These are phyloP conservation scores for Mactromeris polynyma DNA, from an alignment of 2,888 invertebrate genomes.

Conservation along the genomic window DNA sequence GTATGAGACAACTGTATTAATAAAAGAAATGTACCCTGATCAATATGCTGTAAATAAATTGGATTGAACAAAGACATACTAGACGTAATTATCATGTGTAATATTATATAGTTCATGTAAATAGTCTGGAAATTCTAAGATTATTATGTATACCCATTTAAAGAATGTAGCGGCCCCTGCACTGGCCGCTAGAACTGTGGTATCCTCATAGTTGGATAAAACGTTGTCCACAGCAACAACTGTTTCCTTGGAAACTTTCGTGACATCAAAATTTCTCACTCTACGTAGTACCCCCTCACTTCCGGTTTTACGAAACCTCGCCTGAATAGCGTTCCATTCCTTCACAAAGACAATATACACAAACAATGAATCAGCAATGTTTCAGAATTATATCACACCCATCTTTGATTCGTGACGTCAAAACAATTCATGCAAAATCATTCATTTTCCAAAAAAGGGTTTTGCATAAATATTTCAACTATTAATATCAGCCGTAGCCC, in stretches of 20 bases:
- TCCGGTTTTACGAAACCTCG: conserved; percentile 39
- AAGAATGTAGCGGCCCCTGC: conserved; percentile 63
- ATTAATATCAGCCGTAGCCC: no score
- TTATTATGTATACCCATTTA: conserved; percentile 56
- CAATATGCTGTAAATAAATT: no score
- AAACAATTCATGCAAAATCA: no score
- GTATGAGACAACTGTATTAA: no score
- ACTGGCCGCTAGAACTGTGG: conserved; percentile 47
- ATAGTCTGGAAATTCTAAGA: no score
- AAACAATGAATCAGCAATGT: no score
- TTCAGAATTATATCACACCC: no score
- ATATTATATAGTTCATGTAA: no score
- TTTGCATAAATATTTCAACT: not conserved
- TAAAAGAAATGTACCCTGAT: no score
- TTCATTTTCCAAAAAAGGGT: not conserved
- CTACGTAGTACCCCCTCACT: conserved; percentile 51
- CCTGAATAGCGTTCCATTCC: conserved; percentile 57
- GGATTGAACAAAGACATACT: no score
- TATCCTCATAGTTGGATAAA: conserved; percentile 48
- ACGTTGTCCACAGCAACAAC: conserved; percentile 28
- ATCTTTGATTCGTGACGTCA: no score
- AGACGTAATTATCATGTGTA: no score
- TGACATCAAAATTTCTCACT: conserved; percentile 44
- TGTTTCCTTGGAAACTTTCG: not conserved
- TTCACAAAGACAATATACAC: conserved; percentile 15